Percentiles rank a stretch among this genome's conserved stretches.
Evolutionary conservation across 2,113 vertebrate species (phyloP).

Genomic region (Myocastor coypus): DNA sequence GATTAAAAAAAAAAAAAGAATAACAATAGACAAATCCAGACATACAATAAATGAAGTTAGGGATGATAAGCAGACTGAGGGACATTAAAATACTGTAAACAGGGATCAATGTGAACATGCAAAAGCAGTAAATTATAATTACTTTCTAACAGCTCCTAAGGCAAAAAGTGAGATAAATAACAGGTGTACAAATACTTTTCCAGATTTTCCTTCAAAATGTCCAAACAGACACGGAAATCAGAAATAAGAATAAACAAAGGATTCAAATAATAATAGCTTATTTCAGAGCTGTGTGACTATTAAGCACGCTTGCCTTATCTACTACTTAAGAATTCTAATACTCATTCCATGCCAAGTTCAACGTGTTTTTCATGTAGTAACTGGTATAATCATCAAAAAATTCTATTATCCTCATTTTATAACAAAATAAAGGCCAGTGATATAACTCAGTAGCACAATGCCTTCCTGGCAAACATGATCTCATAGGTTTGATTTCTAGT

Average conservation of each 20-base stretch:
- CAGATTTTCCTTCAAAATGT: not conserved
- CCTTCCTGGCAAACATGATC: no score
- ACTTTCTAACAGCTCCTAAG: not conserved
- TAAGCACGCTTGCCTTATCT: not conserved
- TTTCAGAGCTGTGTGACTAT: not conserved
- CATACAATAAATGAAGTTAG: not conserved
- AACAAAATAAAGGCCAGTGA: not conserved
- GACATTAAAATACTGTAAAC: not conserved
- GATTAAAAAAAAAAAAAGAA: not conserved
- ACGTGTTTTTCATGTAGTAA: not conserved
- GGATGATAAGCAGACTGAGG: not conserved
- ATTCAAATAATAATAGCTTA: not conserved
- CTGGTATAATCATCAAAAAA: not conserved
- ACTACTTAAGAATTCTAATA: not conserved
- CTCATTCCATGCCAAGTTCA: not conserved
- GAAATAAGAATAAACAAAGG: not conserved
- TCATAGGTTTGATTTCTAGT: no score
- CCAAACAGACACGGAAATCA: not conserved
- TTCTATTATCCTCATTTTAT: not conserved
- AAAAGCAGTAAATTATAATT: not conserved
- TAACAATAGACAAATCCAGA: not conserved
- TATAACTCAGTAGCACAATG: no score
- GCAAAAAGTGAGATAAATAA: not conserved
- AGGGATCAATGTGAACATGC: not conserved
- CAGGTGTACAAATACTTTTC: not conserved